Percentiles rank a stretch among this genome's conserved stretches.
These are phyloP conservation scores for Syritta pipiens DNA, from an alignment of 2,888 invertebrate genomes.

Conservation along the genomic window DNA sequence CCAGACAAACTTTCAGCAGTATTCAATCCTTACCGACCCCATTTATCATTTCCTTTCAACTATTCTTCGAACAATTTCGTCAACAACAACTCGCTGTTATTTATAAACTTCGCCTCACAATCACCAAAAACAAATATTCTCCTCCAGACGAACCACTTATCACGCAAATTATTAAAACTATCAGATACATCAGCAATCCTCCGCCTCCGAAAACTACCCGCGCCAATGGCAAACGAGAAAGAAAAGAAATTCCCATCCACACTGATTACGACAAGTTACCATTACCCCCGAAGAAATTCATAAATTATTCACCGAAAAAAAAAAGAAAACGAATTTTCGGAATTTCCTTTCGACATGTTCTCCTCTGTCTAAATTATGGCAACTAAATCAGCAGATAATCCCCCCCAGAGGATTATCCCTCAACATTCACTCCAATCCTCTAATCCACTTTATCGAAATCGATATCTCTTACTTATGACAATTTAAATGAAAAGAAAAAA, in stretches of 20 bases:
- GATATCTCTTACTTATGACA: conserved; percentile 25
- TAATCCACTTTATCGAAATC: conserved; percentile 54
- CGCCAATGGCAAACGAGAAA: background rate
- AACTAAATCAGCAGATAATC: conserved; percentile 43
- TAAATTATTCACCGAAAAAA: conserved; percentile 27
- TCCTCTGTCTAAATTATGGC: conserved; percentile 29
- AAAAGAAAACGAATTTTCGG: conserved; percentile 9
- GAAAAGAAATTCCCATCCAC: no score
- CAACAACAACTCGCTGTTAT: no score
- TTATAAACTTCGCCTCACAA: no score
- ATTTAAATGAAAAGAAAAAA: conserved; percentile 31
- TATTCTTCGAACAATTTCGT: no score
- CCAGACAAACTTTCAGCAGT: no score
- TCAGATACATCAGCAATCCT: no score
- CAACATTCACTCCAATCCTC: conserved; percentile 6
- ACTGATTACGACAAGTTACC: background rate
- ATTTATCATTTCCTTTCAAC: no score
- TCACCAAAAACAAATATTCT: no score
- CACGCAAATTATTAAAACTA: no score
- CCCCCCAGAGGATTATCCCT: conserved; percentile 37
- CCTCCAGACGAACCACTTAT: no score
- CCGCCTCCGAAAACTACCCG: no score
- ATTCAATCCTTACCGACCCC: no score
- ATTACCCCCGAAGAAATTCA: background rate
- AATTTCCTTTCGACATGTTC: conserved; percentile 6